Evolutionary conservation across 2,113 vertebrate species (phyloP).

Genomic region (Drymodes brunneopygia): DNA sequence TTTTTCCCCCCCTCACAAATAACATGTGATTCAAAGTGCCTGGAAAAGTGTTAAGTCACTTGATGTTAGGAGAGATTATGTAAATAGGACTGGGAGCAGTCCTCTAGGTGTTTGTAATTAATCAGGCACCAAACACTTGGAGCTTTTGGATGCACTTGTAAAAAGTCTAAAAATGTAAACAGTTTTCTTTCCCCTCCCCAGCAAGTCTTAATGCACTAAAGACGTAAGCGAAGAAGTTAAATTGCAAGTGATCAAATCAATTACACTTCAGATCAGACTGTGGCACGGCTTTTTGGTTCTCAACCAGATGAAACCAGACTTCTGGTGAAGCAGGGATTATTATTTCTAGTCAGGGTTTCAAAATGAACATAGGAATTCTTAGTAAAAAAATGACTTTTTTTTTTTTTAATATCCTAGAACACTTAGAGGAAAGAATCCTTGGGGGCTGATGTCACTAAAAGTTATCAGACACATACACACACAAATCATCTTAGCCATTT

Average conservation of each 20-base stretch:
- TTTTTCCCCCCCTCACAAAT: neutral
- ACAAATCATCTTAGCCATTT: neutral
- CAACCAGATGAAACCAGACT: neutral
- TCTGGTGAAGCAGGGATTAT: neutral
- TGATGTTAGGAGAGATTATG: conserved; percentile 6
- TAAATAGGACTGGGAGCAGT: conserved; percentile 17
- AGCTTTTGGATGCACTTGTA: conserved; percentile 43
- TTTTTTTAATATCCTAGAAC: neutral
- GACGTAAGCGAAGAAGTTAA: neutral
- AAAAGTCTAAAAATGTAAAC: conserved; percentile 47
- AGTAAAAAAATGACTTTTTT: neutral
- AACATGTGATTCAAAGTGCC: conserved; percentile 27
- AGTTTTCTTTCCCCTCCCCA: neutral
- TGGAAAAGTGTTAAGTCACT: conserved; percentile 32
- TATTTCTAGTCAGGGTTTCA: conserved; percentile 33
- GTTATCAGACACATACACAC: neutral
- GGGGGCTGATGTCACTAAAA: neutral
- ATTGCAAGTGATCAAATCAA: neutral
- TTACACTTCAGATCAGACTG: conserved; percentile 10
- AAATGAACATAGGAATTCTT: neutral
- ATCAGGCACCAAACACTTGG: conserved; percentile 49
- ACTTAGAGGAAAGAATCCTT: conserved; percentile 33
- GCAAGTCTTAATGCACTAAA: conserved; percentile 23
- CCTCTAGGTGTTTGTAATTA: conserved; percentile 29
- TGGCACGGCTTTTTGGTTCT: neutral